These are phyloP conservation scores for Megalops atlanticus DNA, from an alignment of 2,113 vertebrate genomes.

Conservation along the genomic window DNA sequence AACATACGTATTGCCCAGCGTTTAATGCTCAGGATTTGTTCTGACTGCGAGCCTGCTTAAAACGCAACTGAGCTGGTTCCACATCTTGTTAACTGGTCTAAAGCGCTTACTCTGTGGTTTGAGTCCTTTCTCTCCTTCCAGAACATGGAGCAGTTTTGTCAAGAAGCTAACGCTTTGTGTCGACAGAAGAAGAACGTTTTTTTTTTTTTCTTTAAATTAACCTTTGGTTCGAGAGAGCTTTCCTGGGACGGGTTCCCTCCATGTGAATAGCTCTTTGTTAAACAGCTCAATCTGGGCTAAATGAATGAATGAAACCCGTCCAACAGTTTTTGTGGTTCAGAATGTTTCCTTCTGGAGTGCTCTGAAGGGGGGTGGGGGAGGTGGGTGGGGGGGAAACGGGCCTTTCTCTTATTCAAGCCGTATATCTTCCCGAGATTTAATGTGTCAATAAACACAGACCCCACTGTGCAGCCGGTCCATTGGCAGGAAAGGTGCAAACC, in stretches of 20 bases:
- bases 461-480: conserved; percentile 33
- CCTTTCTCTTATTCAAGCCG: conserved; percentile 36
- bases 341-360: conserved; percentile 39
- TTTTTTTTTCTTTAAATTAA: conserved; percentile 18
- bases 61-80: background rate
- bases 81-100: conserved; percentile 1
- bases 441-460: conserved; percentile 62
- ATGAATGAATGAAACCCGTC: conserved; percentile 42
- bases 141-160: background rate
- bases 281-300: conserved; percentile 36
- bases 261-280: conserved; percentile 59
- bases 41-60: background rate
- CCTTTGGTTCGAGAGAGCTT: conserved; percentile 14
- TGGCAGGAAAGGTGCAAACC: conserved; percentile 50
- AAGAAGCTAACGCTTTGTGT: conserved; percentile 5
- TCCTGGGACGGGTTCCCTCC: conserved; percentile 6
- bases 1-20: no score
- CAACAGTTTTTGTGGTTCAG: conserved; percentile 41
- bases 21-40: background rate
- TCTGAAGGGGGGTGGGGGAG: conserved; percentile 32
- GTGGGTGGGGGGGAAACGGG: conserved; percentile 1
- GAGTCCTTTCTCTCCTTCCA: background rate
- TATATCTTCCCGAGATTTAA: conserved; percentile 50
- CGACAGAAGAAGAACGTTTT: conserved; percentile 15
- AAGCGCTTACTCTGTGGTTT: background rate